Evolutionary conservation across 2,113 vertebrate genomes (phyloP), one percentile per base, ranked within the genome.

Genomic region (Aramus guarauna): DNA sequence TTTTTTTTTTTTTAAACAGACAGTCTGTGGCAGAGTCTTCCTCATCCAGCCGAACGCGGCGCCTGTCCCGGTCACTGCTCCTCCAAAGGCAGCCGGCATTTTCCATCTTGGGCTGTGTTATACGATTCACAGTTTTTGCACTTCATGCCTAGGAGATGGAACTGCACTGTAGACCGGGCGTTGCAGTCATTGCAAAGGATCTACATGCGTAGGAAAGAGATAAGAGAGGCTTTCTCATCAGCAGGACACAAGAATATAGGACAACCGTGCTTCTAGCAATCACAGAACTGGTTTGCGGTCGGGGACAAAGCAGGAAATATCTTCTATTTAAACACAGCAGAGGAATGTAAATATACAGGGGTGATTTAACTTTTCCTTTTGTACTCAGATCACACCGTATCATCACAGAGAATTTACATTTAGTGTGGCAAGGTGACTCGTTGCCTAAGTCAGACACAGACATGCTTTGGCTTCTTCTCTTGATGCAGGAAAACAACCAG

Each of bases 111-210:
- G 8, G 98, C 98, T 0, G 99, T 99, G 96, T 99, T 99, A 92
- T 99, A 99, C 0, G 99, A 99, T 7, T 98, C 98, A 81, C 99
- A 99, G 83, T 87, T 90, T 34, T 95, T 97, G 97, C 99, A 99
- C 95, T 99, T 99, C 99, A 99, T 98, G 81, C 99, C 99, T 95
- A 99, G 88, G 34, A 99, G 98, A 58, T 99, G 99, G 96, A 99
- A 99, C 64, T 98, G 98, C 73, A 98, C 99, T 2, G 96, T 99
- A 84, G 99, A 99, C 75, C 98, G 98, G 67, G 98, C 74, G 59
- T 98, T 99, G 97, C 99, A 99, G 97, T 99, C 99, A 15, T 99
- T 99, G 97, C 99, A 99, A 23, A 99, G 98, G 95, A 99, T 99
- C 99, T 99, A 67, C 16, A 68, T 23, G 75, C 41, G 26, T 10